Percentiles rank a stretch among this genome's conserved stretches.
phyloP scores from a whole-genome alignment of 2,888 invertebrate species.

The Pseudolycoriella hygida region DNA sequence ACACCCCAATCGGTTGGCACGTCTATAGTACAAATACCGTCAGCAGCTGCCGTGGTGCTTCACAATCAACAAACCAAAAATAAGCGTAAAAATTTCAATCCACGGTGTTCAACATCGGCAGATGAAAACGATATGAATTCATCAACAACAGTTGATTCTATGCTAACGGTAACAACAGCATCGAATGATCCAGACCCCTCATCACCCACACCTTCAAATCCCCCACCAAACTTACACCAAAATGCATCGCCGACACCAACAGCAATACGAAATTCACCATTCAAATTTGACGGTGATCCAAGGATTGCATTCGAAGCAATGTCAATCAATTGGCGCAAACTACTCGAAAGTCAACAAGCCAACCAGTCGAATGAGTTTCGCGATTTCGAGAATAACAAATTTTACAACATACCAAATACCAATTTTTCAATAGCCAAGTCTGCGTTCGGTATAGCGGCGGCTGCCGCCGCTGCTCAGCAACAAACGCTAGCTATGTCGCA shows the following conservation, averaged over 20 bases:
- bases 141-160: background rate
- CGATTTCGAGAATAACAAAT: slow-evolving; percentile 1
- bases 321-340: slow-evolving; percentile 5
- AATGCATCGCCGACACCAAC: background rate
- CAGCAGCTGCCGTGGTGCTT: background rate
- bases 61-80: slow-evolving; percentile 5
- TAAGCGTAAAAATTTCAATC: slow-evolving; percentile 12
- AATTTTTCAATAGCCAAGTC: slow-evolving; percentile 8
- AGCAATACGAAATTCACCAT: background rate
- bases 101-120: slow-evolving; percentile 7
- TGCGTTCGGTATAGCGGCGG: background rate
- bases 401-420: slow-evolving; percentile 7
- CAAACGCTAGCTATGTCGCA: background rate
- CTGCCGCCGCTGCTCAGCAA: background rate
- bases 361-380: background rate
- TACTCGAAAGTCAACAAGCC: background rate
- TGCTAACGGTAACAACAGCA: background rate
- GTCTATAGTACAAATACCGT: background rate
- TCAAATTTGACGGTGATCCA: background rate
- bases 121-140: slow-evolving; percentile 5
- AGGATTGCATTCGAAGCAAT: slow-evolving; percentile 1
- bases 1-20: background rate
- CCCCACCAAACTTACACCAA: background rate
- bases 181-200: background rate
- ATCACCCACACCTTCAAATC: background rate